Percentiles rank a stretch among this genome's conserved stretches.
phyloP scores from a whole-genome alignment of 2,797 vertebrate species.

The Onychomys leucogaster region DNA sequence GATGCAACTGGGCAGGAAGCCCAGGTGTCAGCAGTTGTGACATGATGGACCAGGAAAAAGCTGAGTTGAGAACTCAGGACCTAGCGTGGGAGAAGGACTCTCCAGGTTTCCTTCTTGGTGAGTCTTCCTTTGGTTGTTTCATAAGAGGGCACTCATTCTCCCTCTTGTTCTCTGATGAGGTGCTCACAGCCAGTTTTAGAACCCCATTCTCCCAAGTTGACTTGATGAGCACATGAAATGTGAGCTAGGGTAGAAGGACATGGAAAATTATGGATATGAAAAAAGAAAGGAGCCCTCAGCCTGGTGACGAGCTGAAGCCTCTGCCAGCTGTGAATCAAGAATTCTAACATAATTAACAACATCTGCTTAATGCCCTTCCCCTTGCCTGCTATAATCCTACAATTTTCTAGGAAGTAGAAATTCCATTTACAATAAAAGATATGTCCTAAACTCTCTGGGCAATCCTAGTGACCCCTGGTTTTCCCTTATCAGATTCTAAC shows the following conservation, averaged over 20 bases:
- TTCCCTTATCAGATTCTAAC: background rate
- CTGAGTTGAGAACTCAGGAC: constrained; percentile 30
- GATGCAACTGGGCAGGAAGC: constrained; percentile 58
- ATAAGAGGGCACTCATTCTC: background rate
- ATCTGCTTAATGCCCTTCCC: background rate
- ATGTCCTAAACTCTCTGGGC: background rate
- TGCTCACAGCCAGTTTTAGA: background rate
- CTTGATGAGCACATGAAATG: background rate
- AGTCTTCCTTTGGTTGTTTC: constrained; percentile 13
- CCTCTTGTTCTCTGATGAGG: background rate
- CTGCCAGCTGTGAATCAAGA: background rate
- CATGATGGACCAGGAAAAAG: background rate
- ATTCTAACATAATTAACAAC: background rate
- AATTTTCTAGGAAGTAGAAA: background rate
- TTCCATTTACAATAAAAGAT: background rate
- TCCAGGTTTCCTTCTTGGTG: constrained; percentile 17
- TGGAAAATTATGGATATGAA: background rate
- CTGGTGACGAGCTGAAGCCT: background rate
- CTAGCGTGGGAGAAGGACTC: background rate
- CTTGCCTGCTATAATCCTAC: background rate
- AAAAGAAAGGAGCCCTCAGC: background rate
- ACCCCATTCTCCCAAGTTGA: background rate
- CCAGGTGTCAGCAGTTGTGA: background rate
- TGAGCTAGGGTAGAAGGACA: background rate
- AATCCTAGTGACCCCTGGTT: background rate